These are phyloP conservation scores for Steinernema hermaphroditum DNA, from an alignment of 2,888 invertebrate species.

Conservation along the genomic window DNA sequence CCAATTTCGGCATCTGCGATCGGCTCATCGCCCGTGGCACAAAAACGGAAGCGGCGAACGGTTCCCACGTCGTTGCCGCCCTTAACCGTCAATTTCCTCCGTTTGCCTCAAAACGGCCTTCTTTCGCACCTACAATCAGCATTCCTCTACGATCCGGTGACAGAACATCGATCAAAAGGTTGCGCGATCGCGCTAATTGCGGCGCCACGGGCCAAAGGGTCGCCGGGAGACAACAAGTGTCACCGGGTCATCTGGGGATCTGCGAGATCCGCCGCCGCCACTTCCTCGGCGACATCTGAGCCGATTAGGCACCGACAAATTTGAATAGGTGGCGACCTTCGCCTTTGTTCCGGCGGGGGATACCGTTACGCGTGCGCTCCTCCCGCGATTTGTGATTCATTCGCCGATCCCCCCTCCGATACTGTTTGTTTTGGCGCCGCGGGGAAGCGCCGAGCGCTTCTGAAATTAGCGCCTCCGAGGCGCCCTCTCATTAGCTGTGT, in stretches of 20 bases:
- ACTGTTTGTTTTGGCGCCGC: conserved; percentile 22
- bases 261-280: conserved; percentile 15
- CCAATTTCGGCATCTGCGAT: conserved; percentile 11
- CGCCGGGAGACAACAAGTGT: conserved; percentile 5
- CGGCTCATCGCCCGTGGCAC: conserved; percentile 10
- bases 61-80: neutral
- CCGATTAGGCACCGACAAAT: conserved; percentile 22
- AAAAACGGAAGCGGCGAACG: neutral
- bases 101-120: neutral
- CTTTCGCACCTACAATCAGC: neutral
- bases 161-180: conserved; percentile 19
- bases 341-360: conserved; percentile 14
- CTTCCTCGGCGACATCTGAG: conserved; percentile 30
- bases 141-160: neutral
- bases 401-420: no score
- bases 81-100: neutral
- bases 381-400: conserved; percentile 3
- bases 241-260: conserved; percentile 14
- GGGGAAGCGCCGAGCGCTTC: conserved; percentile 22
- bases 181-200: conserved; percentile 22
- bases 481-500: conserved; percentile 12
- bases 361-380: conserved; percentile 5
- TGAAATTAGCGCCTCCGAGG: neutral
- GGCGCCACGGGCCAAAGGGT: neutral
- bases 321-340: conserved; percentile 20